Conservation (phyloP, 1,140 invertebrate genomes). For the Grapholita molesta region DNA sequence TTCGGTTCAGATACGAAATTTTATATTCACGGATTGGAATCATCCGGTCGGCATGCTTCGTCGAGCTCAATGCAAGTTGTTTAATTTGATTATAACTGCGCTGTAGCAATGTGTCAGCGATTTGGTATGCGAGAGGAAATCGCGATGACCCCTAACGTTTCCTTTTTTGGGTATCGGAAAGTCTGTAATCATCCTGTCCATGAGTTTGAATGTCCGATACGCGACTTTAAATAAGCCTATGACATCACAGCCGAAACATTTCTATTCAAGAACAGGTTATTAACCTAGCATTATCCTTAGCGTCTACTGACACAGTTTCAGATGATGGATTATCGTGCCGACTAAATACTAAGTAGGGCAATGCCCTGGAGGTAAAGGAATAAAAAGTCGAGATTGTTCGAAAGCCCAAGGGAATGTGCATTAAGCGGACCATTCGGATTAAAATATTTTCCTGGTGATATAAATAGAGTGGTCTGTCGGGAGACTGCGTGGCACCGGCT, state of each 20-base stretch:
- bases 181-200: constrained; percentile 52
- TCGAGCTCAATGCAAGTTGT: constrained; percentile 54
- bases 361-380: constrained; percentile 33
- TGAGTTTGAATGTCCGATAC: constrained; percentile 31
- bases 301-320: constrained; percentile 50
- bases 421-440: constrained; percentile 71
- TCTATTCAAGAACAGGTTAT: constrained; percentile 27
- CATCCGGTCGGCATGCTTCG: constrained; percentile 57
- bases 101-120: constrained; percentile 58
- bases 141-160: constrained; percentile 65
- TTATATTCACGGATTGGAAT: constrained; percentile 59
- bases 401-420: constrained; percentile 62
- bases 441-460: constrained; percentile 72
- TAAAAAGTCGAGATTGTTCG: constrained; percentile 51
- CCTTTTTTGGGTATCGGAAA: constrained; percentile 63
- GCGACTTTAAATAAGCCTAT: constrained; percentile 15
- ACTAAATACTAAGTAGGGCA: constrained; percentile 41
- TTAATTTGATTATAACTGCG: constrained; percentile 65
- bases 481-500: constrained; percentile 74
- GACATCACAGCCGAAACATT: constrained; percentile 24
- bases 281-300: constrained; percentile 35
- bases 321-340: constrained; percentile 38
- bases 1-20: constrained; percentile 49
- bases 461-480: constrained; percentile 70
- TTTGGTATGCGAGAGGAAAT: constrained; percentile 71